Conservation (phyloP, 2,888 invertebrate species). For the Pachycephus smyrnensis region DNA sequence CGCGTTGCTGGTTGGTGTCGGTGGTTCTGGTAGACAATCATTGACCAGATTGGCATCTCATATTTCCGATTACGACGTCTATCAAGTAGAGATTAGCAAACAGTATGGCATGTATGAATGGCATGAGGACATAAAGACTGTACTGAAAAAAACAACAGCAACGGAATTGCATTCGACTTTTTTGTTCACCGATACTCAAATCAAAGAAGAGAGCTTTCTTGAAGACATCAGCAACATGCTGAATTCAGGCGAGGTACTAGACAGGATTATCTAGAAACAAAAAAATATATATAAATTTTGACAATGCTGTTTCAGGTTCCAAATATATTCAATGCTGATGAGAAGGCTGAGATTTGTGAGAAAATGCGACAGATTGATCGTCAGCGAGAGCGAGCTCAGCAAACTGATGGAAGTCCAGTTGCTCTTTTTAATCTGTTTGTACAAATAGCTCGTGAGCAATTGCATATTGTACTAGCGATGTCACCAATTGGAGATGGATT, state of each 20-base stretch:
- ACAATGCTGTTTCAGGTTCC: slow-evolving; percentile 70
- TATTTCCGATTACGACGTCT: slow-evolving; percentile 93
- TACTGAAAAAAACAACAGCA: slow-evolving; percentile 83
- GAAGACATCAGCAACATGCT: slow-evolving; percentile 94
- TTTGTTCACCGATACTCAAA: slow-evolving; percentile 91
- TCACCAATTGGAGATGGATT: slow-evolving; percentile 91
- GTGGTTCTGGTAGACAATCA: slow-evolving; percentile 94
- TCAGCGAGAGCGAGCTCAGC: slow-evolving; percentile 85
- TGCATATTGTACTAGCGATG: slow-evolving; percentile 91
- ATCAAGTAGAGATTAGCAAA: slow-evolving; percentile 89
- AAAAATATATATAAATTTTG: neutral
- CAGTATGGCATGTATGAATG: slow-evolving; percentile 87
- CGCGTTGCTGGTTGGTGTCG: slow-evolving; percentile 89
- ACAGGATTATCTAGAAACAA: neutral
- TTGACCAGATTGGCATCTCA: slow-evolving; percentile 91
- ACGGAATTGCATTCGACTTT: slow-evolving; percentile 91
- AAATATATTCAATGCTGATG: slow-evolving; percentile 87
- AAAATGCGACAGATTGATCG: slow-evolving; percentile 93
- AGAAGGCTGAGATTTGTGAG: slow-evolving; percentile 90
- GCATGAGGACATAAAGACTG: slow-evolving; percentile 90
- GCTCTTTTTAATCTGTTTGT: slow-evolving; percentile 94
- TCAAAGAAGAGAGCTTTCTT: slow-evolving; percentile 92
- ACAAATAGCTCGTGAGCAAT: slow-evolving; percentile 86
- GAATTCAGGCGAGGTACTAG: slow-evolving; percentile 84
- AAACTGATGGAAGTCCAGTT: slow-evolving; percentile 92